Base-by-base conservation (phyloP, 2,113 vertebrate species). In the Caranx ignobilis region DNA sequence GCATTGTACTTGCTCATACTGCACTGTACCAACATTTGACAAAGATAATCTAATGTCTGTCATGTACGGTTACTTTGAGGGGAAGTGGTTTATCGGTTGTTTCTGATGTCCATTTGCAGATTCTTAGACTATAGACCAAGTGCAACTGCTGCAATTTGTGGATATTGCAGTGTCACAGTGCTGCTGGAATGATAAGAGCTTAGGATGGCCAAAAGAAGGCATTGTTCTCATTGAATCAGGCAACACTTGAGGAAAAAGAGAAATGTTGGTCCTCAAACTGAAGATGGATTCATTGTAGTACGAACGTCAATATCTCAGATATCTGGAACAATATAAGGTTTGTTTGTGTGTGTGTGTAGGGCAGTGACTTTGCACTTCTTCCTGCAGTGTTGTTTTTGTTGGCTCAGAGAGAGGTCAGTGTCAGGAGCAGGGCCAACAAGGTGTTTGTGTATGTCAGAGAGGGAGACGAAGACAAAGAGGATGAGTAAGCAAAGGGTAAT, bases 41-140 rank as follows among this genome's bases (percentile, higher is more conserved):
- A 18, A 11, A 4, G 47, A 6, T 15, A 61, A 16, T 55, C 16
- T 56, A 56, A 57, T 11, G 12, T 15, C 16, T 34, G 62, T 59
- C n/a, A 37, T 48, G 39, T 16, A 3, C 10, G 8, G 7, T 32
- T 64, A 1, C 1, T 48, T 3, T 6, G 6, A 41, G 6, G 21
- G 48, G 59, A 69, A 78, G 48, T 56, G n/a, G 19, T 43, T 60
- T 52, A 31, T 61, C 11, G 4, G 12, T 16, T 71, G 8, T 66
- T n/a, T 66, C 5, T 52, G 16, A 35, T 34, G 21, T 54, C 11
- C 12, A 37, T 67, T 59, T 73, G 1, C 10, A 56, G 8, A 15
- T 32, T 41, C 39, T 11, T 41, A 41, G 39, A 41, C 39, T 41
- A 41, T 10, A 41, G 39, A 41, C 39, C 11, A 10, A 41, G 8